Percentiles rank a stretch among this genome's conserved stretches.
Evolutionary conservation across 2,113 vertebrate species (phyloP).

Genomic region (Gadus macrocephalus): DNA sequence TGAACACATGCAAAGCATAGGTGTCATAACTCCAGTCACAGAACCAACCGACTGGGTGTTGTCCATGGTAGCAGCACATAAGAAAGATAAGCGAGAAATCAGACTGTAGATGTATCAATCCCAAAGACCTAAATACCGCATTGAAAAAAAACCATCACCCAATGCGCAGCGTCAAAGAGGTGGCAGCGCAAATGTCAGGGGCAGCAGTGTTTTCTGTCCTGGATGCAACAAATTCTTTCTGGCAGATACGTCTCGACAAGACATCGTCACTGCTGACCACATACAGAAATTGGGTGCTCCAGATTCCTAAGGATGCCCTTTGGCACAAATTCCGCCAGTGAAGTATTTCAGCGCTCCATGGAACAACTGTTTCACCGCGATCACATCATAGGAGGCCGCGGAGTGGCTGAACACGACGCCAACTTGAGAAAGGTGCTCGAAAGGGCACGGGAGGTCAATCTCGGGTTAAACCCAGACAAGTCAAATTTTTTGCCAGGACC

Average conservation of each 20-base stretch:
- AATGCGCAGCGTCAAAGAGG: slow-evolving; percentile 28
- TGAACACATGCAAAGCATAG: no score
- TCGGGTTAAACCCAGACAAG: no score
- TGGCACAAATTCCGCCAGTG: no score
- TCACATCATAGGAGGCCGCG: slow-evolving; percentile 25
- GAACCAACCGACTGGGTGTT: no score
- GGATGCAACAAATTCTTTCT: slow-evolving; percentile 17
- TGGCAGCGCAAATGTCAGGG: slow-evolving; percentile 14
- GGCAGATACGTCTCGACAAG: slow-evolving; percentile 21
- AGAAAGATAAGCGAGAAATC: no score
- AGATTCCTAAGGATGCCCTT: no score
- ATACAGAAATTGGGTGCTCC: not conserved
- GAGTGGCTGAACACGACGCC: not conserved
- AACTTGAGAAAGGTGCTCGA: no score
- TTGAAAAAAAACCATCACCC: slow-evolving; percentile 34
- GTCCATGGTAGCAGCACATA: no score
- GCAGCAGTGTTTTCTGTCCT: slow-evolving; percentile 25
- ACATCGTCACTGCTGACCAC: no score
- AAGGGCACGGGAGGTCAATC: no score
- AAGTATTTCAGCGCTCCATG: not conserved
- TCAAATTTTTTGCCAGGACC: slow-evolving; percentile 1
- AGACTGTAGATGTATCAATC: slow-evolving; percentile 26
- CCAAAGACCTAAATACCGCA: slow-evolving; percentile 38
- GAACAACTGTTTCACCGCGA: slow-evolving; percentile 19
- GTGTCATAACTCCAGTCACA: no score